A percentile compares a stretch with the other conserved stretches of the same genome.
phyloP scores from a whole-genome alignment of 1,140 invertebrate species.

The Lordiphosa stackelbergi region DNA sequence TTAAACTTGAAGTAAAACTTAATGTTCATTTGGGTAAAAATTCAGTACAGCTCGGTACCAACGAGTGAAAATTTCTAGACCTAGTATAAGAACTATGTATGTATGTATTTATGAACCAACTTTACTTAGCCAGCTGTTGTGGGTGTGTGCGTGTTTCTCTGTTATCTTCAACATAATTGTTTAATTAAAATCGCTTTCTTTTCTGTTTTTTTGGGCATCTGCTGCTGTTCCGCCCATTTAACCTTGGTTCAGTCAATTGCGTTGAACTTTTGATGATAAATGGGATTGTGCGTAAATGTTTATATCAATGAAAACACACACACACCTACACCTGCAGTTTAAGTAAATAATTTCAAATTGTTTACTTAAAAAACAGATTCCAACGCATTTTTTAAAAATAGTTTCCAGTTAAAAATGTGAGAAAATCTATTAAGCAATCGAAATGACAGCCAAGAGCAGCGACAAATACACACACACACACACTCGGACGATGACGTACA shows the following conservation, averaged over 20 bases:
- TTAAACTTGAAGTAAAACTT: too few relatives aligned
- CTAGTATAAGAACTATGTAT: too few relatives aligned
- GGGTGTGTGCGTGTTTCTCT: constrained; percentile 9
- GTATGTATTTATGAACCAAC: too few relatives aligned
- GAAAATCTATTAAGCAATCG: constrained; percentile 54
- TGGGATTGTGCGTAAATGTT: constrained; percentile 8
- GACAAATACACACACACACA: constrained; percentile 14
- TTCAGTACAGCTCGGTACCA: too few relatives aligned
- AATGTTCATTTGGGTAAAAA: too few relatives aligned
- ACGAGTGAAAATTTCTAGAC: too few relatives aligned
- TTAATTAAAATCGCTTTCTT: constrained; percentile 48
- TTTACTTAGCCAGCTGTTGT: constrained; percentile 15
- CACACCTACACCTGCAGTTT: constrained; percentile 11
- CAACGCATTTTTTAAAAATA: constrained; percentile 23
- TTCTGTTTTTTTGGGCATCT: constrained; percentile 43
- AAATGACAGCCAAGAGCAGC: constrained; percentile 48
- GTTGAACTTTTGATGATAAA: constrained; percentile 65
- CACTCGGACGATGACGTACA: constrained; percentile 18
- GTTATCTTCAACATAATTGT: constrained; percentile 11
- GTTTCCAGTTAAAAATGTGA: constrained; percentile 23
- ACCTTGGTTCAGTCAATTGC: constrained; percentile 61
- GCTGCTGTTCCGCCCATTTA: constrained; percentile 38
- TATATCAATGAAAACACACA: constrained; percentile 11
- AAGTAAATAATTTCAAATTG: constrained; percentile 50
- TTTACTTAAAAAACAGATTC: constrained; percentile 36